Evolutionary conservation across 1,140 invertebrate genomes (phyloP).

Genomic region (Latrodectus geometricus): DNA sequence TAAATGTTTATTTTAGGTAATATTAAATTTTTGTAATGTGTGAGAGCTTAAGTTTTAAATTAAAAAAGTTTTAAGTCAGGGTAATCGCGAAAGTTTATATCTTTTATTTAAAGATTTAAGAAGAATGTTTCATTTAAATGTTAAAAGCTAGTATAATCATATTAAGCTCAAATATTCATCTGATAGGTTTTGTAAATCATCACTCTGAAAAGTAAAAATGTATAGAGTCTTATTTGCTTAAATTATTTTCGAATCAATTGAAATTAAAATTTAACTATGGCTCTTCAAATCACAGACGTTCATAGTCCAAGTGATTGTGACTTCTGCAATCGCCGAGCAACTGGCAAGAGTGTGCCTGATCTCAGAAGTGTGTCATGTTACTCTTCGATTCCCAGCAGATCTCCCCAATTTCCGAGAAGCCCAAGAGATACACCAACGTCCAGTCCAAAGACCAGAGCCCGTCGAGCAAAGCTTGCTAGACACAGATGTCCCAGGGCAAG

Average conservation of each 20-base stretch:
- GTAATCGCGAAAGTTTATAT: too few relatives aligned
- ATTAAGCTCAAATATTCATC: not conserved
- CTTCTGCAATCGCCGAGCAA: slow-evolving; percentile 40
- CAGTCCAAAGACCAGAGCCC: not conserved
- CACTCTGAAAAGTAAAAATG: not conserved
- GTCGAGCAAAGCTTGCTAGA: not conserved
- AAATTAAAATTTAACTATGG: not conserved
- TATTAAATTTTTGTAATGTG: too few relatives aligned
- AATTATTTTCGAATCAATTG: not conserved
- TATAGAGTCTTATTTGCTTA: not conserved
- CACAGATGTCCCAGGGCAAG: not conserved
- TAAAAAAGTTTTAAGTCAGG: too few relatives aligned
- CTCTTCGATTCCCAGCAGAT: not conserved
- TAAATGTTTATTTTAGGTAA: too few relatives aligned
- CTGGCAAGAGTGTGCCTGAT: slow-evolving; percentile 50
- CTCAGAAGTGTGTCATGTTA: not conserved
- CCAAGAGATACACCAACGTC: slow-evolving; percentile 28
- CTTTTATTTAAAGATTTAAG: not conserved
- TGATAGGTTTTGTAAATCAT: not conserved
- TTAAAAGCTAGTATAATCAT: not conserved
- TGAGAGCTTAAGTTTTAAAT: too few relatives aligned
- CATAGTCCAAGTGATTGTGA: slow-evolving; percentile 53
- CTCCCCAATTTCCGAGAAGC: slow-evolving; percentile 1
- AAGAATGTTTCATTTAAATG: not conserved
- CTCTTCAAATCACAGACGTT: slow-evolving; percentile 43